Evolutionary conservation across 2,797 vertebrate genomes (phyloP).

Genomic region (Cryptoprocta ferox): DNA sequence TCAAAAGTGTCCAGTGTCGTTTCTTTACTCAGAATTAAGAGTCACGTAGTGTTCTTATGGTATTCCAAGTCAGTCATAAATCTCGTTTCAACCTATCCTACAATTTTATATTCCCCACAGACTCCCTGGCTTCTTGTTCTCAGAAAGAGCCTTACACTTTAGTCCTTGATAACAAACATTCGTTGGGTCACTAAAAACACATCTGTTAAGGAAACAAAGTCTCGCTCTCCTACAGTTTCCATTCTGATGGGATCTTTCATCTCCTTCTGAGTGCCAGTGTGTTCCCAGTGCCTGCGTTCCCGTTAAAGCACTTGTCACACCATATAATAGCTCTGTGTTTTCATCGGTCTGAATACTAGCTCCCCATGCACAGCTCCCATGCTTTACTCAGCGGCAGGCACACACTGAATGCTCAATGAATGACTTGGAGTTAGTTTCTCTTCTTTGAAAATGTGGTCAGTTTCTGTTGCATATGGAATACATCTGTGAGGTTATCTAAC

Average conservation of each 20-base stretch:
- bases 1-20: not conserved
- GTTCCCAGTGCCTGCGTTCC: not conserved
- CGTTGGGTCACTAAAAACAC: not conserved
- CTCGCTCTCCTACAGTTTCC: not conserved
- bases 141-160: not conserved
- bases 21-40: not conserved
- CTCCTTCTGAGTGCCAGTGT: not conserved
- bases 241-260: not conserved
- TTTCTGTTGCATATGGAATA: not conserved
- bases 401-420: not conserved
- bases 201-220: not conserved
- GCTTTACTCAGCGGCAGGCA: not conserved
- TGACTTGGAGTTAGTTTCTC: not conserved
- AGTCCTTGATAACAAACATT: constrained; percentile 43
- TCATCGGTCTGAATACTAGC: not conserved
- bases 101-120: not conserved
- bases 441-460: not conserved
- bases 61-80: not conserved
- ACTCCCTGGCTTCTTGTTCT: constrained; percentile 25
- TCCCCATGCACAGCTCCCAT: not conserved
- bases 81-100: not conserved
- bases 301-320: not conserved
- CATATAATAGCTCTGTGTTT: not conserved
- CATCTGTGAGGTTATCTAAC: not conserved
- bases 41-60: not conserved